Conservation (phyloP, 2,113 vertebrate genomes). For the Scopus umbretta region DNA sequence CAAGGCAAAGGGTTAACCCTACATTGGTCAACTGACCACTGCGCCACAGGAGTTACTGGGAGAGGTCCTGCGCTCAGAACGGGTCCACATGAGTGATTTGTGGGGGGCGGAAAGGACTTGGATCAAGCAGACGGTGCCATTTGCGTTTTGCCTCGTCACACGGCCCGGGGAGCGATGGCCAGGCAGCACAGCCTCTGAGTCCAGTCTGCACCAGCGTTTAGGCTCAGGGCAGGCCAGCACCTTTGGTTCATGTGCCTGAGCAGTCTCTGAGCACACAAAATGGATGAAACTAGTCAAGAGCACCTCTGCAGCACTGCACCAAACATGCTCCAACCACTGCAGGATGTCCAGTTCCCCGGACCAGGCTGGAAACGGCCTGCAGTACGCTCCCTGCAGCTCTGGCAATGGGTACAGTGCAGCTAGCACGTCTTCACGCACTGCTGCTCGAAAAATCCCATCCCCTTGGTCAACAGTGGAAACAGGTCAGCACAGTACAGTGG, state of each 20-base stretch:
- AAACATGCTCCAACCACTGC: neutral
- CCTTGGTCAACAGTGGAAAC: neutral
- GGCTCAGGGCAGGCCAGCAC: neutral
- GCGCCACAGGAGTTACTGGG: neutral
- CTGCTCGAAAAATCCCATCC: neutral
- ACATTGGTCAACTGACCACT: neutral
- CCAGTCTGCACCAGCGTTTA: fast-evolving
- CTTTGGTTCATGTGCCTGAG: neutral
- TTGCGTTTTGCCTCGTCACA: neutral
- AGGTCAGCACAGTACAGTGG: neutral
- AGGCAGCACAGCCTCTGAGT: neutral
- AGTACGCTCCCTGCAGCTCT: too few relatives aligned
- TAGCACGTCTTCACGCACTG: neutral
- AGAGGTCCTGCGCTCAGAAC: neutral
- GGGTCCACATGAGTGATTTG: too few relatives aligned
- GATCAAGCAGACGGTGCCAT: neutral
- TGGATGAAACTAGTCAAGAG: neutral
- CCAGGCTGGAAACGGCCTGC: neutral
- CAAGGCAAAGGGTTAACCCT: neutral
- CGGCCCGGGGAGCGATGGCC: neutral
- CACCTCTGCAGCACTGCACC: neutral
- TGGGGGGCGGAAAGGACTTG: neutral
- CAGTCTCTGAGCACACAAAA: neutral
- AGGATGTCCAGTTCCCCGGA: neutral
- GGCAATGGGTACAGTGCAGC: neutral